A percentile compares a stretch with the other conserved stretches of the same genome.
Conservation (phyloP, 2,888 invertebrate genomes). For the Idaea straminata region DNA sequence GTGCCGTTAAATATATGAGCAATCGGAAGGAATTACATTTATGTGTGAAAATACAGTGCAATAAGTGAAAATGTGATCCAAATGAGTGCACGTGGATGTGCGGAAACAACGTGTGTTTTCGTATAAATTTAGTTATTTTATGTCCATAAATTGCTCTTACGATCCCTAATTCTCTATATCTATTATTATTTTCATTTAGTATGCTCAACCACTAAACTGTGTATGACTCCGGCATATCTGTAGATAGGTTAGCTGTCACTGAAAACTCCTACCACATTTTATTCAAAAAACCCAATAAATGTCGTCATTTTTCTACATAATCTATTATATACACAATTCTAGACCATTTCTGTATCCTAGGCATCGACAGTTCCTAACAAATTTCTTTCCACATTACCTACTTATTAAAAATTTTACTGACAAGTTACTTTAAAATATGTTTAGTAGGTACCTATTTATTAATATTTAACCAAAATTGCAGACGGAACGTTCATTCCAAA, state of each 20-base stretch:
- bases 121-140: constrained; percentile 5
- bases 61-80: constrained; percentile 45
- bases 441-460: background rate
- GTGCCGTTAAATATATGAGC: constrained; percentile 16
- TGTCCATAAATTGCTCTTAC: background rate
- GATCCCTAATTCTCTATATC: background rate
- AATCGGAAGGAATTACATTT: constrained; percentile 15
- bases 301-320: too few species aligned
- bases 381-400: background rate
- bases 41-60: constrained; percentile 29
- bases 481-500: constrained; percentile 98
- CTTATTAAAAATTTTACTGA: too few species aligned
- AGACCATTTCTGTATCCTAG: background rate
- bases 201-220: background rate
- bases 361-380: background rate
- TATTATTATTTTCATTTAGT: background rate
- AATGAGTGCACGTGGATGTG: constrained; percentile 57
- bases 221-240: background rate
- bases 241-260: background rate
- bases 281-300: too few species aligned
- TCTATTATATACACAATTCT: too few species aligned
- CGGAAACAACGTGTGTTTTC: constrained; percentile 19
- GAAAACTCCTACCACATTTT: background rate
- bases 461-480: constrained; percentile 75
- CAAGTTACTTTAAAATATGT: too few species aligned